Evolutionary conservation across 2,888 invertebrate species (phyloP), one percentile per base, ranked within the genome.

Genomic region (Philhelius pedissequus): DNA sequence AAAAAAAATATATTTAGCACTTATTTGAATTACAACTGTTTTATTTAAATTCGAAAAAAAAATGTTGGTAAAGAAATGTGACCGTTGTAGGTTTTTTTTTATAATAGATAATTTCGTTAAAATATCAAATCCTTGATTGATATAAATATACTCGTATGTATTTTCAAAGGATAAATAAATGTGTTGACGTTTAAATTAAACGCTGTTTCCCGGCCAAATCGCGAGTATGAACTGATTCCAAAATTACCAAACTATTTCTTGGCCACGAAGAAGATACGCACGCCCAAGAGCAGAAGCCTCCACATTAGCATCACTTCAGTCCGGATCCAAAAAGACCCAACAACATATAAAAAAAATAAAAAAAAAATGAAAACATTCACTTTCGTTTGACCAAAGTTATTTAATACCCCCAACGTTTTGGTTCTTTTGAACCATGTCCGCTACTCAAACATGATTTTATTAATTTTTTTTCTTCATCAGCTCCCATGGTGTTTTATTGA

Each of bases 331-430:
- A 64, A 58, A 43, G 40, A 20, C 20, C 64, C 43, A 60, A 38
- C 15, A 60, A 60, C 45, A 30, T 22, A 48, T 32, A 40, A 32
- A 43, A 64, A 60, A 38, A 70, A 56, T n/a, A 35, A 50, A 75
- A 25, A 68, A 40, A 32, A 70, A 45, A 58, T 38, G 45, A 69
- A 45, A 79, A 80, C 84, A 71, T 84, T 84, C 84, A 84, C 84
- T 84, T 84, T 84, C 84, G 43, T 84, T 84, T 75, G 80, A 66
- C 66, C 79, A 75, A 71, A 75, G 75, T 84, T 84, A 80, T 75
- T 84, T 84, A 79, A 78, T 75, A 43, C 54, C 64, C 30, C 62
- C 50, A 30, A 35, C 48, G 60, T 83, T 38, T 56, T 68, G 35
- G 52, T 70, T 69, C 74, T 58, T 69, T 64, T 43, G 50, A 43